Evolutionary conservation across 1,140 invertebrate species (phyloP).

Genomic region (Plutomurus gul): DNA sequence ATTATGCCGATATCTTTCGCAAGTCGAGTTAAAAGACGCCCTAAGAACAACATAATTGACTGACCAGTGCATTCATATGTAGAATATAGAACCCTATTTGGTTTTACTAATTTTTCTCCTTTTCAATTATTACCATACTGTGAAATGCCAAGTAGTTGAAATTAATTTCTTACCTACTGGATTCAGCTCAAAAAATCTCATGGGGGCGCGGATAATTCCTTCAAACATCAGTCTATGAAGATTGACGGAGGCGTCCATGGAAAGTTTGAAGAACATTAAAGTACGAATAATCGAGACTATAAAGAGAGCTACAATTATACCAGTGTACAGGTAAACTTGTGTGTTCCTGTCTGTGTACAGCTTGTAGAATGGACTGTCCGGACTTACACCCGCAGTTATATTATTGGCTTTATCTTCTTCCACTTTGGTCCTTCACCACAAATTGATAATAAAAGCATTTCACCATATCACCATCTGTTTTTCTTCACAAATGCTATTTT

Average conservation of each 20-base stretch:
- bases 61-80: not conserved
- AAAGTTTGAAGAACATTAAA: constrained; percentile 75
- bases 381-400: not conserved
- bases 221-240: constrained; percentile 83
- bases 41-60: constrained; percentile 55
- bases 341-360: constrained; percentile 51
- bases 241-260: constrained; percentile 76
- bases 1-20: constrained; percentile 79
- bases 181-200: constrained; percentile 82
- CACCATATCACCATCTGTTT: no score
- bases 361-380: constrained; percentile 23
- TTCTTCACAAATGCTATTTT: not conserved
- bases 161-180: constrained; percentile 66
- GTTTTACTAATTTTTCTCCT: no score
- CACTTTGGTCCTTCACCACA: constrained; percentile 33
- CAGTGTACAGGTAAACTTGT: constrained; percentile 63
- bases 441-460: not conserved
- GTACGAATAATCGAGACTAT: constrained; percentile 60
- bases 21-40: constrained; percentile 74
- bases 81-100: no score
- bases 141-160: not conserved
- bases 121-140: not conserved
- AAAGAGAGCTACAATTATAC: constrained; percentile 60
- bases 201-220: constrained; percentile 72
- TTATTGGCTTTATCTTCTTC: constrained; percentile 29